phyloP scores from a whole-genome alignment of 2,888 invertebrate genomes.

The Zaprionus lineosus region DNA sequence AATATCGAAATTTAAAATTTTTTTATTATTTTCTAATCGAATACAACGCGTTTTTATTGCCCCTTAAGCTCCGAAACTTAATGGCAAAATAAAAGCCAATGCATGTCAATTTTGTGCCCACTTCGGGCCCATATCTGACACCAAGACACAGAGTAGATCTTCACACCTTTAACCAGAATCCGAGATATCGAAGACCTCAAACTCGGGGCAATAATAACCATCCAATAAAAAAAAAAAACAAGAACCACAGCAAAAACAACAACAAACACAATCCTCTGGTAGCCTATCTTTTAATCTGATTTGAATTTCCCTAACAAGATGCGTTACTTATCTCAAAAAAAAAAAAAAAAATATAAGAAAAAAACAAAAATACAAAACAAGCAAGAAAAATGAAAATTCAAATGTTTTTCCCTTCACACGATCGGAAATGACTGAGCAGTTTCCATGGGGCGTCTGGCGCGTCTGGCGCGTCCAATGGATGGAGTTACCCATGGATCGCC shows the following conservation, averaged over 20 bases:
- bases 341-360: too few relatives aligned
- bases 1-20: too few relatives aligned
- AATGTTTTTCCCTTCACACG: slow-evolving; percentile 14
- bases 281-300: slow-evolving; percentile 46
- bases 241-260: too few relatives aligned
- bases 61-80: background rate
- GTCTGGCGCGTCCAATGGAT: too few relatives aligned
- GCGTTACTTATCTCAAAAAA: slow-evolving; percentile 42
- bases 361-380: too few relatives aligned
- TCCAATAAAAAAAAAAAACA: slow-evolving; percentile 8
- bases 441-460: slow-evolving; percentile 22
- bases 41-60: slow-evolving; percentile 4
- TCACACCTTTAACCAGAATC: slow-evolving; percentile 53
- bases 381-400: too few relatives aligned
- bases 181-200: too few relatives aligned
- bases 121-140: background rate
- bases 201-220: too few relatives aligned
- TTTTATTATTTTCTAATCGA: background rate
- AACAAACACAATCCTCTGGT: slow-evolving; percentile 23
- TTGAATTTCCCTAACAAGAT: slow-evolving; percentile 35
- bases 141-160: slow-evolving; percentile 28
- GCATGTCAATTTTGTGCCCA: too few relatives aligned
- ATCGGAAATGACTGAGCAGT: slow-evolving; percentile 66
- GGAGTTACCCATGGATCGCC: slow-evolving; percentile 48
- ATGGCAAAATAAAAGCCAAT: slow-evolving; percentile 36